Base-by-base conservation (phyloP, 2,797 vertebrate species). In the Pangasius larnaudii region DNA sequence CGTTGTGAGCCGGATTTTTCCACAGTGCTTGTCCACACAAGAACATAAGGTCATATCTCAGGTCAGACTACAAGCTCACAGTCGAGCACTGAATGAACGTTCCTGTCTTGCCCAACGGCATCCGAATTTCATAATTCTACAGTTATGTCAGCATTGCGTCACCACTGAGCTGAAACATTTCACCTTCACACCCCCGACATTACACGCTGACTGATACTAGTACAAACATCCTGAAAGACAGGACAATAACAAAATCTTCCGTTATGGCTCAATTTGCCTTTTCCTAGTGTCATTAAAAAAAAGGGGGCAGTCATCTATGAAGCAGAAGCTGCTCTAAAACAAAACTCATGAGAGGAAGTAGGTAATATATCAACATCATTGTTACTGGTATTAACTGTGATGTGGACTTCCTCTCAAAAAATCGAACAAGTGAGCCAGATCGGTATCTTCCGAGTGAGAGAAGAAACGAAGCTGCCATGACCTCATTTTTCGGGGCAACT, bases 201-300 rank as follows among this genome's bases (percentile, higher is more conserved):
- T 93, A 91, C 93, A 92, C 92, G 88, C 94, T 74, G 7, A 61
- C 30, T 91, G 93, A 93, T 88, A 91, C 65, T 5, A 11, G 33
- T 39, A 69, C 24, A 59, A 84, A 85, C 74, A 46, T 13, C 36
- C 84, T 36, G 83, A 82, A 90, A 87, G 51, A 91, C 16, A 79
- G 89, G 88, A 87, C 27, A n/a, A 71, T 80, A 58, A 75, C 51
- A 33, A 86, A 90, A 89, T 81, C 65, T 88, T 86, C 85, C 63
- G 9, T 65, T 75, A 74, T 85, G 82, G 81, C 85, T 88, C 87
- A 87, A 61, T 75, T 27, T 16, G 8, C 13, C 4, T 18, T 83
- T 85, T 88, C 74, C 46, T 49, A 33, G 24, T 8, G 27, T 58
- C 24, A 46, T 9, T 0, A 39, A 71, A 39, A 2, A 18, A 80